Conservation (phyloP, 2,113 vertebrate species). For the Oenanthe melanoleuca region DNA sequence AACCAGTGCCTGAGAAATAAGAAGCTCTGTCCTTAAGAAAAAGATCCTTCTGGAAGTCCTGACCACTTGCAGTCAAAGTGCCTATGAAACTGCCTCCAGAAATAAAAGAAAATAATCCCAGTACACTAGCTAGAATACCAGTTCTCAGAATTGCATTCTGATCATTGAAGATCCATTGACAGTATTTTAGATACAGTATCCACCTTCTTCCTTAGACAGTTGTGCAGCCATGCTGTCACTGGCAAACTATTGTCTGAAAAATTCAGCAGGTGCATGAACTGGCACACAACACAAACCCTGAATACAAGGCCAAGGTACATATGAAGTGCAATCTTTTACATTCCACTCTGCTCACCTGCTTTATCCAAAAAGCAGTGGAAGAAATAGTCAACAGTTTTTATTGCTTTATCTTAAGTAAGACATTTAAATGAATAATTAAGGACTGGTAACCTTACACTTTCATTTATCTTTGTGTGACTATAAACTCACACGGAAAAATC, state of each 20-base stretch:
- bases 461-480: not conserved
- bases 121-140: not conserved
- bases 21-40: not conserved
- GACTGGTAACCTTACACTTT: not conserved
- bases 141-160: not conserved
- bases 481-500: not conserved
- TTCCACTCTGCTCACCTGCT: not conserved
- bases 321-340: not conserved
- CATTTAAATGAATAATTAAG: not conserved
- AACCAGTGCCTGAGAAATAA: not conserved
- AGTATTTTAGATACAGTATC: not conserved
- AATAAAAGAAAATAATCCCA: not conserved
- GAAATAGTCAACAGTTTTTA: not conserved
- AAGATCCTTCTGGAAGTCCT: not conserved
- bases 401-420: not conserved
- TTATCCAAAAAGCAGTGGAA: not conserved
- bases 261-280: not conserved
- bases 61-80: not conserved
- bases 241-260: not conserved
- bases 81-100: not conserved
- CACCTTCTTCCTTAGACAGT: not conserved
- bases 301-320: not conserved
- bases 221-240: not conserved
- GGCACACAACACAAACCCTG: not conserved
- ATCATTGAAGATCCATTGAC: not conserved